Base-by-base conservation (phyloP, 1,140 invertebrate species). In the Psix sp. region DNA sequence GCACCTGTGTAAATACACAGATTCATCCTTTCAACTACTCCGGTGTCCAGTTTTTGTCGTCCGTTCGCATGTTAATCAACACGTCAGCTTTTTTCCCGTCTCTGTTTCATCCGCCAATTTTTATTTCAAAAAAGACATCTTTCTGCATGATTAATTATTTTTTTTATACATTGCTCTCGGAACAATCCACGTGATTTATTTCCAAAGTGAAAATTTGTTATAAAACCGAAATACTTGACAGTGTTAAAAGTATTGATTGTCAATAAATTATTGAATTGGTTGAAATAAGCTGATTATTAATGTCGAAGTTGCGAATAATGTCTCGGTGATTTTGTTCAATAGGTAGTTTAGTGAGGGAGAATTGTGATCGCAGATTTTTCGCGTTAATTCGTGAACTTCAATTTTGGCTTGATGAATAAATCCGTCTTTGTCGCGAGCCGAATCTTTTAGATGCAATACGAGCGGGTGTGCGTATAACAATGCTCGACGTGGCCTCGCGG, bases 321-420 rank as follows among this genome's bases (percentile, higher is more conserved):
- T n/a, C n/a, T n/a, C n/a, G n/a, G n/a, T n/a, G n/a, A n/a, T n/a
- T n/a, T n/a, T n/a, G n/a, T n/a, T n/a, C n/a, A n/a, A n/a, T n/a
- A n/a, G n/a, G n/a, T n/a, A n/a, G n/a, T n/a, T n/a, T n/a, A n/a
- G n/a, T n/a, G n/a, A n/a, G n/a, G n/a, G n/a, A n/a, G n/a, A n/a
- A n/a, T n/a, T n/a, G n/a, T n/a, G n/a, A 10, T 29, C 26, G 7
- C 26, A 29, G n/a, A n/a, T 29, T 35, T 35, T 35, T 35, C 13
- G 11, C 7, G 33, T 11, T 43, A 43, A 57, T 46, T 59, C 18
- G 15, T 33, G 5, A 13, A 18, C 49, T 54, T 46, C 20, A 46
- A 17, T 63, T 39, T 9, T 21, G 33, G 36, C 42, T 39, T 46
- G 39, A 46, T 65, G 60, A 65, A 54, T 54, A 54, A 65, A 54